These are phyloP conservation scores for Pachyramphus minor DNA, from an alignment of 2,113 vertebrate species.

Conservation along the genomic window DNA sequence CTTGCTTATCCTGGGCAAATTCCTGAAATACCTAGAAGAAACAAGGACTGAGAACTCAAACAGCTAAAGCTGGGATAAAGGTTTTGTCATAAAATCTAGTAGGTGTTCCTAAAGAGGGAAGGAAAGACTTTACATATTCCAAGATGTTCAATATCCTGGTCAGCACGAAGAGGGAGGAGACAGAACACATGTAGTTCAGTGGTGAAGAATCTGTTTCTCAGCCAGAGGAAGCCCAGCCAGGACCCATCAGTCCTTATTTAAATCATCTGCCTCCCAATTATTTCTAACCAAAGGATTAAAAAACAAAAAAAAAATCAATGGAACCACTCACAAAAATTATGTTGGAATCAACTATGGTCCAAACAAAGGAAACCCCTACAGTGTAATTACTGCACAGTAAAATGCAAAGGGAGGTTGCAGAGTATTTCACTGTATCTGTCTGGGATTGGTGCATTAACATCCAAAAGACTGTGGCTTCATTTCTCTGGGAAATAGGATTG, in stretches of 20 bases:
- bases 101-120: not conserved
- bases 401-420: not conserved
- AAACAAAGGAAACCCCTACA: not conserved
- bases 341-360: not conserved
- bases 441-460: not conserved
- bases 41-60: not conserved
- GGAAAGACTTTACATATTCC: not conserved
- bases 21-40: not conserved
- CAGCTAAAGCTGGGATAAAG: not conserved
- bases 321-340: not conserved
- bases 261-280: not conserved
- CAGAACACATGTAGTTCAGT: not conserved
- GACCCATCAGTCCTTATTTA: slow-evolving; percentile 8
- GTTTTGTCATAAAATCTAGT: not conserved
- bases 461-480: not conserved
- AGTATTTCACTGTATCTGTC: not conserved
- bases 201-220: not conserved
- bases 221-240: not conserved
- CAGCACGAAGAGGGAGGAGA: not conserved
- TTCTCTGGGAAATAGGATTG: not conserved
- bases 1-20: not conserved
- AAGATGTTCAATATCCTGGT: not conserved
- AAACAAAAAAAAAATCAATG: not conserved
- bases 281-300: not conserved
- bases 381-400: not conserved